Conservation (phyloP, 2,888 invertebrate genomes). For the Chesias legatella region DNA sequence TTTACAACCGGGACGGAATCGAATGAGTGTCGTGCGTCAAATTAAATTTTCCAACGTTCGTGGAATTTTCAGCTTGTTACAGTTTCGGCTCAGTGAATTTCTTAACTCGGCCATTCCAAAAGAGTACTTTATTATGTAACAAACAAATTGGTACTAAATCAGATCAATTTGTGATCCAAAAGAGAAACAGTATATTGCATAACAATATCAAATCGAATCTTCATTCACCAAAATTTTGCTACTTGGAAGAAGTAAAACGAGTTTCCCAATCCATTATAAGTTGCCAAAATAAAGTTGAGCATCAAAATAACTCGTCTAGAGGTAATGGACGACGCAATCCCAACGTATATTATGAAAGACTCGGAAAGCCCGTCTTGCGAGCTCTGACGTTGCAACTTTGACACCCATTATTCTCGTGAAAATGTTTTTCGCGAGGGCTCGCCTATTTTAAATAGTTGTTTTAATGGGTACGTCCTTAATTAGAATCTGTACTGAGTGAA, state of each 20-base stretch:
- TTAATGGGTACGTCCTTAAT: slow-evolving; percentile 78
- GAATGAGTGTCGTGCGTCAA: slow-evolving; percentile 23
- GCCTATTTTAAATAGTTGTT: slow-evolving; percentile 78
- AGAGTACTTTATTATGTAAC: too few relatives aligned
- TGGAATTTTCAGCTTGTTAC: slow-evolving; percentile 15
- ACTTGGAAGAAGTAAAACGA: too few relatives aligned
- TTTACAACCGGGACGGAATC: slow-evolving; percentile 25
- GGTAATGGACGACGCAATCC: slow-evolving; percentile 17
- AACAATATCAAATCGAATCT: too few relatives aligned
- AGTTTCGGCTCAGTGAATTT: not conserved
- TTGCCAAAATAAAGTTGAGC: slow-evolving; percentile 16
- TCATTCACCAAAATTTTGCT: too few relatives aligned
- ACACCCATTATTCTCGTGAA: slow-evolving; percentile 59
- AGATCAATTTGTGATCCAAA: too few relatives aligned
- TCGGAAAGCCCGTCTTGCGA: slow-evolving; percentile 33
- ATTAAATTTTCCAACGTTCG: slow-evolving; percentile 20
- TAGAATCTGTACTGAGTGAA: slow-evolving; percentile 70
- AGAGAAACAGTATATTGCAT: too few relatives aligned
- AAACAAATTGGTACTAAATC: too few relatives aligned
- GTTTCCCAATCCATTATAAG: slow-evolving; percentile 1
- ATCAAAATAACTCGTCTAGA: slow-evolving; percentile 15
- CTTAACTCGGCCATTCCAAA: too few relatives aligned
- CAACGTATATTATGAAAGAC: slow-evolving; percentile 17
- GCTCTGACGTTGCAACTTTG: slow-evolving; percentile 45
- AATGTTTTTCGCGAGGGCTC: slow-evolving; percentile 65